Evolutionary conservation across 2,888 invertebrate genomes (phyloP).

Genomic region (Campoplex nolae): DNA sequence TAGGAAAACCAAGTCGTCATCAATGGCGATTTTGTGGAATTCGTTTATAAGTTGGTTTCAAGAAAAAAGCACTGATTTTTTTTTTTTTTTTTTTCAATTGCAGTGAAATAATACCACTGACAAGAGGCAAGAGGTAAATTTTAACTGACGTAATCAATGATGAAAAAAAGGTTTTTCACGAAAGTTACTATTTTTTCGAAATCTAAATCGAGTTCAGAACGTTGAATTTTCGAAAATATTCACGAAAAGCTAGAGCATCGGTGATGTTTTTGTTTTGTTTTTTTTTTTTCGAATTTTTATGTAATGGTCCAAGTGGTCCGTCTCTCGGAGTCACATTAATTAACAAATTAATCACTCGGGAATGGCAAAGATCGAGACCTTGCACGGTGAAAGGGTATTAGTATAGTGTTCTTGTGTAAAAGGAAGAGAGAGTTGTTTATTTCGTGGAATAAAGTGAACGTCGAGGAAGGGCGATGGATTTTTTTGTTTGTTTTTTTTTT

Average conservation of each 20-base stretch:
- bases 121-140: neutral
- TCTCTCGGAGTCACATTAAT: conserved; percentile 35
- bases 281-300: neutral
- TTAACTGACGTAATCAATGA: neutral
- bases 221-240: neutral
- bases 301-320: neutral
- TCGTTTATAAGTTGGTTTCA: neutral
- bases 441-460: conserved; percentile 74
- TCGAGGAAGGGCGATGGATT: conserved; percentile 42
- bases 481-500: neutral
- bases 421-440: conserved; percentile 46
- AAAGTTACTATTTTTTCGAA: neutral
- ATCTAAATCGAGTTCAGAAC: neutral
- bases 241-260: neutral
- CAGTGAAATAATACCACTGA: neutral
- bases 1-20: neutral
- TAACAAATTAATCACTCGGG: conserved; percentile 49
- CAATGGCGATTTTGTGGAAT: neutral
- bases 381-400: conserved; percentile 41
- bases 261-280: neutral
- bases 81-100: neutral
- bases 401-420: conserved; percentile 38
- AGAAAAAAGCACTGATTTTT: neutral
- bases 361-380: conserved; percentile 30
- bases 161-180: too few relatives aligned